Evolutionary conservation across 1,140 invertebrate genomes (phyloP).

Genomic region (Alviniconcha marisindica): DNA sequence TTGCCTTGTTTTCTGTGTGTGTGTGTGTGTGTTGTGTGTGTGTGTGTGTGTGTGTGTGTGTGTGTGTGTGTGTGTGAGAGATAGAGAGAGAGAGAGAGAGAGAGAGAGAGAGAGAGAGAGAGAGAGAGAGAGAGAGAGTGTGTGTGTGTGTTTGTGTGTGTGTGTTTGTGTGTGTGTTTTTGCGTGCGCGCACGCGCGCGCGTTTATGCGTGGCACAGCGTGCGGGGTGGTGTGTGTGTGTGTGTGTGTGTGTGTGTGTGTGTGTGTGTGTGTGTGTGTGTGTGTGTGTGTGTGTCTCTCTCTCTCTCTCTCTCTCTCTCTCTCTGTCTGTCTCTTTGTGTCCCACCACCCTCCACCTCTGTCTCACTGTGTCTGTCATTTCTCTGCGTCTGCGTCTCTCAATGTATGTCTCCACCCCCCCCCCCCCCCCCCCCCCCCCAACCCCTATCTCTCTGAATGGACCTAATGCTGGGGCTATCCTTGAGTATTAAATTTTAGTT

Average conservation of each 20-base stretch:
- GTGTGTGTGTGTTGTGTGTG: neutral
- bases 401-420: neutral
- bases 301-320: neutral
- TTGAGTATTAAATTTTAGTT: no score
- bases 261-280: neutral
- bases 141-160: slow-evolving; percentile 6
- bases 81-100: neutral
- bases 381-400: neutral
- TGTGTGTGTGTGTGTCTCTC: neutral
- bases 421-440: neutral
- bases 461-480: no score
- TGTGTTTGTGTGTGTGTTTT: neutral
- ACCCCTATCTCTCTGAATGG: neutral
- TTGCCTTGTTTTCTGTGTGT: neutral
- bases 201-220: no score
- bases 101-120: neutral
- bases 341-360: neutral
- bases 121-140: neutral
- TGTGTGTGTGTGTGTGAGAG: slow-evolving; percentile 12
- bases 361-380: neutral
- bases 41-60: neutral
- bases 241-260: neutral
- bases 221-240: no score
- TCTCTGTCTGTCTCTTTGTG: neutral
- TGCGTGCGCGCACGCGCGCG: neutral